Evolutionary conservation across 2,797 vertebrate genomes (phyloP).

Genomic region (Acipenser oxyrinchus): DNA sequence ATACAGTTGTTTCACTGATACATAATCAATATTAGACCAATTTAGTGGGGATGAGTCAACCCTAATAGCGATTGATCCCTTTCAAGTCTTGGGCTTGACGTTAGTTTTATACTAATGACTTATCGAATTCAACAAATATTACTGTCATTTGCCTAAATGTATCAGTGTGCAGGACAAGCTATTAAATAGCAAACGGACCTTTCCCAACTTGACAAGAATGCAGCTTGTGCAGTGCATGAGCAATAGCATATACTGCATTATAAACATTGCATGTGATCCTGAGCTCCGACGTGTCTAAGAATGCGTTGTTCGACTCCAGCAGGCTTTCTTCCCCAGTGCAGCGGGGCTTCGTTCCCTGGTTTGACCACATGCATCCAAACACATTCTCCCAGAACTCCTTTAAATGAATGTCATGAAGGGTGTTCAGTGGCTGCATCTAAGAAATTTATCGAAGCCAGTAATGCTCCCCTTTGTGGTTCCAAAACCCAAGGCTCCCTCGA

Average conservation of each 20-base stretch:
- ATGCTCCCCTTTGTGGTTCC: slow-evolving; percentile 21
- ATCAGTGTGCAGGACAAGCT: too few species aligned
- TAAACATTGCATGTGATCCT: slow-evolving; percentile 24
- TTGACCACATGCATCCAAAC: slow-evolving; percentile 12
- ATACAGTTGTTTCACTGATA: too few species aligned
- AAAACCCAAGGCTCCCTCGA: slow-evolving; percentile 18
- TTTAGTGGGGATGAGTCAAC: too few species aligned
- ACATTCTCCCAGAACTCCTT: slow-evolving; percentile 22
- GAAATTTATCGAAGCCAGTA: slow-evolving; percentile 20
- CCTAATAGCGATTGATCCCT: too few species aligned
- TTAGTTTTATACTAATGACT: too few species aligned
- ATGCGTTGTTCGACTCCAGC: slow-evolving; percentile 15
- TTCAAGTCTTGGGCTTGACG: too few species aligned
- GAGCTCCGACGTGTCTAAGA: slow-evolving; percentile 22
- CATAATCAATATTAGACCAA: too few species aligned
- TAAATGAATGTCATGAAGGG: slow-evolving; percentile 12
- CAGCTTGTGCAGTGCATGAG: slow-evolving; percentile 17
- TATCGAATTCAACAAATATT: too few species aligned
- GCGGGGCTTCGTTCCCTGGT: slow-evolving; percentile 11
- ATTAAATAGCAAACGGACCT: slow-evolving; percentile 11
- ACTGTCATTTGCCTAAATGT: too few species aligned
- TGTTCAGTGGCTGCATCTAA: slow-evolving; percentile 11
- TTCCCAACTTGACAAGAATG: slow-evolving; percentile 2
- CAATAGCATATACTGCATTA: slow-evolving; percentile 18
- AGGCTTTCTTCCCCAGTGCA: slow-evolving; percentile 20